phyloP scores from a whole-genome alignment of 2,888 invertebrate species.

The Lordiphosa fenestrarum region DNA sequence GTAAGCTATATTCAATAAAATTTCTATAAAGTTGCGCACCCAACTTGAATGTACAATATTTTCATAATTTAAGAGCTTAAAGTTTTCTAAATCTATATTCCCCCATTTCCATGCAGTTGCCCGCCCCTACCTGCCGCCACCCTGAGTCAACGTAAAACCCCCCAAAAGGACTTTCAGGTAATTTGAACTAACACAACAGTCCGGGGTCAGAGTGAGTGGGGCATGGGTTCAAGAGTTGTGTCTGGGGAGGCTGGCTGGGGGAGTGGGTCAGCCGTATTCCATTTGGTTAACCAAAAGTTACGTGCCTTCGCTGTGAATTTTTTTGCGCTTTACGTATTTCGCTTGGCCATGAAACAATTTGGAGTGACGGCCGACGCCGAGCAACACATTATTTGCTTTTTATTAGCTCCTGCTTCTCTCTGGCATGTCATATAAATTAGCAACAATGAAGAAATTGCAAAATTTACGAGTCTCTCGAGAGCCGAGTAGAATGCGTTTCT shows the following conservation, averaged over 20 bases:
- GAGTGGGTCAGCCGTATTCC: slow-evolving; percentile 52
- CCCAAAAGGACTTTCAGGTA: slow-evolving; percentile 56
- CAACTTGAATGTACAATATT: slow-evolving; percentile 18
- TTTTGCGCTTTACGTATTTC: slow-evolving; percentile 13
- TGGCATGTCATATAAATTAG: slow-evolving; percentile 65
- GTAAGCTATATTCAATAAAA: background rate
- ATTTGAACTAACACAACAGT: slow-evolving; percentile 57
- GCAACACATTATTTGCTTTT: slow-evolving; percentile 69
- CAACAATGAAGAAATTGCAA: slow-evolving; percentile 73
- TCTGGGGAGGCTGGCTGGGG: slow-evolving; percentile 23
- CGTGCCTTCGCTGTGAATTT: slow-evolving; percentile 40
- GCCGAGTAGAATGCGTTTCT: slow-evolving; percentile 6
- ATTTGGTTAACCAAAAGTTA: slow-evolving; percentile 65
- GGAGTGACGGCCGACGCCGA: slow-evolving; percentile 39
- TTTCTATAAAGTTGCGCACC: slow-evolving; percentile 4
- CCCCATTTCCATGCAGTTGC: too few relatives aligned
- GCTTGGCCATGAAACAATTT: slow-evolving; percentile 61
- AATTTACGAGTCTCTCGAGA: slow-evolving; percentile 76
- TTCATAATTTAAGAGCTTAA: slow-evolving; percentile 8
- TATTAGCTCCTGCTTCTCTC: slow-evolving; percentile 45
- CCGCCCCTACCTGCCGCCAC: background rate
- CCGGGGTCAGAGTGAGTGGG: background rate
- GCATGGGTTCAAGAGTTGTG: slow-evolving; percentile 8
- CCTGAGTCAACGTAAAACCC: slow-evolving; percentile 38
- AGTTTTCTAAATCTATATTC: too few relatives aligned